Percentiles rank a stretch among this genome's conserved stretches.
Conservation (phyloP, 1,140 invertebrate genomes). For the Brachionus manjavacas region DNA sequence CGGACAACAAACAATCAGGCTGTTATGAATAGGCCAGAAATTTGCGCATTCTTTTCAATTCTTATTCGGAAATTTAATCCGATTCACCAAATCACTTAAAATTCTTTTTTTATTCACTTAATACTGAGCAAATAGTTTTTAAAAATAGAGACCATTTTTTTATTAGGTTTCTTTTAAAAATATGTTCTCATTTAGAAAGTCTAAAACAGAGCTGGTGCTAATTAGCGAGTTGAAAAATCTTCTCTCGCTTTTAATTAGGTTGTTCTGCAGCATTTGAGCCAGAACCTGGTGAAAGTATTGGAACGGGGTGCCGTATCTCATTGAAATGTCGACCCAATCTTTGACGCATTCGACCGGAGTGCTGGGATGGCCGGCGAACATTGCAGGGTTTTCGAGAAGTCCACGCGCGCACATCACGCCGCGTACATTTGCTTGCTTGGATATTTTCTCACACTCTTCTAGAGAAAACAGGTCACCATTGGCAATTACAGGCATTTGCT, state of each 20-base stretch:
- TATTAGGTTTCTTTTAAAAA: slow-evolving; percentile 34
- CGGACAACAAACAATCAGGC: background rate
- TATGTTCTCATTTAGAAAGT: slow-evolving; percentile 64
- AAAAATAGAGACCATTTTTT: background rate
- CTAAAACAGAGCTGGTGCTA: slow-evolving; percentile 66
- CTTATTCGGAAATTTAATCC: background rate
- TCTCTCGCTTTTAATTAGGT: slow-evolving; percentile 67
- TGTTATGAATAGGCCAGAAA: background rate
- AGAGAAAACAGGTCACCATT: slow-evolving; percentile 80
- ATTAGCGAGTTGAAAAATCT: slow-evolving; percentile 72
- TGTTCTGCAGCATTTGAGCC: slow-evolving; percentile 82
- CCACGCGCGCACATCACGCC: slow-evolving; percentile 82
- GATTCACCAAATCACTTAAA: slow-evolving; percentile 15
- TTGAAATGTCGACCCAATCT: slow-evolving; percentile 72
- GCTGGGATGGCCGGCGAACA: slow-evolving; percentile 68
- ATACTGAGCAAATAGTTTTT: background rate
- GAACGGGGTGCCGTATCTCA: slow-evolving; percentile 64
- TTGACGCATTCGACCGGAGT: slow-evolving; percentile 75
- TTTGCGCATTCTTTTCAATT: background rate
- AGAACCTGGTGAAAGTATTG: slow-evolving; percentile 84
- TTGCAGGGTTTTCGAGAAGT: slow-evolving; percentile 79
- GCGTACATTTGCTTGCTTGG: slow-evolving; percentile 66
- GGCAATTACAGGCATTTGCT: slow-evolving; percentile 73
- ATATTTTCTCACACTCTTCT: slow-evolving; percentile 66
- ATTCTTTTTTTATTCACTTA: slow-evolving; percentile 1